These are phyloP conservation scores for Cerastis rubricosa DNA, from an alignment of 2,888 invertebrate species.

Conservation along the genomic window DNA sequence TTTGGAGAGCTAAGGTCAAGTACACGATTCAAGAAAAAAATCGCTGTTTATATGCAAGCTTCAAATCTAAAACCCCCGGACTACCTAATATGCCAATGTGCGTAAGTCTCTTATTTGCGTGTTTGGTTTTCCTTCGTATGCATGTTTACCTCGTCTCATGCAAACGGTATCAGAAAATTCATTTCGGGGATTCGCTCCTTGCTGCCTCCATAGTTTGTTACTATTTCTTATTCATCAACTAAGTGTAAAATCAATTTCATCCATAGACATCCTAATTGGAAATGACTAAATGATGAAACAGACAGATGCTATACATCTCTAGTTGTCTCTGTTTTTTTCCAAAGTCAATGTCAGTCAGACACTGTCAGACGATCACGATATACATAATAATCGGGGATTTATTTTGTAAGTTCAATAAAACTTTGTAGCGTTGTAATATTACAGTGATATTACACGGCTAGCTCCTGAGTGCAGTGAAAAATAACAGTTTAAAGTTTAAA, in stretches of 20 bases:
- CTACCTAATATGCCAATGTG: too few relatives aligned
- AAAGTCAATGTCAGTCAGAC: slow-evolving; percentile 35
- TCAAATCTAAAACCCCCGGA: too few relatives aligned
- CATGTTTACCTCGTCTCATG: too few relatives aligned
- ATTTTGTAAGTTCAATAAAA: slow-evolving; percentile 47
- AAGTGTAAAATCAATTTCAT: background rate
- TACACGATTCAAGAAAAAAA: too few relatives aligned
- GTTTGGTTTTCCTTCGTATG: too few relatives aligned
- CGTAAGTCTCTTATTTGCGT: too few relatives aligned
- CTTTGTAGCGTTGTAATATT: slow-evolving; percentile 25
- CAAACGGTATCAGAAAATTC: too few relatives aligned
- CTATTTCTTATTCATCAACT: background rate
- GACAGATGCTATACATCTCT: background rate
- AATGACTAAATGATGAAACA: background rate
- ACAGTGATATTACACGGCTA: slow-evolving; percentile 25
- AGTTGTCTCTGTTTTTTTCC: slow-evolving; percentile 22
- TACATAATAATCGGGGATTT: slow-evolving; percentile 40
- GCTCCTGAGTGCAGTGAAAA: slow-evolving; percentile 32
- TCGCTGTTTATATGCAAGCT: too few relatives aligned
- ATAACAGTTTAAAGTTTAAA: slow-evolving; percentile 55
- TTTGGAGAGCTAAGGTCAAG: too few relatives aligned
- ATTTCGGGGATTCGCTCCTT: background rate
- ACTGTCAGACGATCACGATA: slow-evolving; percentile 32
- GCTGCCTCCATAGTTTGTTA: background rate
- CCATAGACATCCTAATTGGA: background rate